Evolutionary conservation across 2,888 invertebrate species (phyloP).

Genomic region (Nysson spinosus): DNA sequence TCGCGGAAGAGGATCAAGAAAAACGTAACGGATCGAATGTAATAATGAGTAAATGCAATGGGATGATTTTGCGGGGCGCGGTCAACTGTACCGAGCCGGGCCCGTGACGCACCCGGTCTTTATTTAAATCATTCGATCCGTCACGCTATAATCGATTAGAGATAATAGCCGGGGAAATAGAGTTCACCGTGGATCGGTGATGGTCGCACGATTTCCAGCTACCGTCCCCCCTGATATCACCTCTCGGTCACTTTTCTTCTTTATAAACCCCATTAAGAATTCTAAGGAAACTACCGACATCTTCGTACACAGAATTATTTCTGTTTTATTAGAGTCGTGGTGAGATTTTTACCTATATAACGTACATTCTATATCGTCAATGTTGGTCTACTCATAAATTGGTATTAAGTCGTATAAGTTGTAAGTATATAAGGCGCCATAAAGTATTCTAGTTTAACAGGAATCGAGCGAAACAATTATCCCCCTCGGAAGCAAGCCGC

Average conservation of each 20-base stretch:
- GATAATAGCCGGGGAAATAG: conserved; percentile 62
- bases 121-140: conserved; percentile 69
- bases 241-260: too few relatives aligned
- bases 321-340: too few relatives aligned
- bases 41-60: conserved; percentile 42
- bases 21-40: conserved; percentile 26
- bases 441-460: too few relatives aligned
- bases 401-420: too few relatives aligned
- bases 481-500: background rate
- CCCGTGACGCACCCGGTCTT: conserved; percentile 63
- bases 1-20: conserved; percentile 9
- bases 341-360: too few relatives aligned
- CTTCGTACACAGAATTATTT: too few relatives aligned
- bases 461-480: too few relatives aligned
- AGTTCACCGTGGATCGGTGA: conserved; percentile 30
- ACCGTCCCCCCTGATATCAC: conserved; percentile 13
- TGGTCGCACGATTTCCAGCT: conserved; percentile 29
- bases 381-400: too few relatives aligned
- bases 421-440: too few relatives aligned
- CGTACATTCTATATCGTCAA: too few relatives aligned
- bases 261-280: too few relatives aligned
- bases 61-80: conserved; percentile 55
- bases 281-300: too few relatives aligned
- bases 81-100: conserved; percentile 46
- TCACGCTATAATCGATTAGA: conserved; percentile 67